phyloP scores from a whole-genome alignment of 1,140 invertebrate species.

The Coptotermes formosanus region DNA sequence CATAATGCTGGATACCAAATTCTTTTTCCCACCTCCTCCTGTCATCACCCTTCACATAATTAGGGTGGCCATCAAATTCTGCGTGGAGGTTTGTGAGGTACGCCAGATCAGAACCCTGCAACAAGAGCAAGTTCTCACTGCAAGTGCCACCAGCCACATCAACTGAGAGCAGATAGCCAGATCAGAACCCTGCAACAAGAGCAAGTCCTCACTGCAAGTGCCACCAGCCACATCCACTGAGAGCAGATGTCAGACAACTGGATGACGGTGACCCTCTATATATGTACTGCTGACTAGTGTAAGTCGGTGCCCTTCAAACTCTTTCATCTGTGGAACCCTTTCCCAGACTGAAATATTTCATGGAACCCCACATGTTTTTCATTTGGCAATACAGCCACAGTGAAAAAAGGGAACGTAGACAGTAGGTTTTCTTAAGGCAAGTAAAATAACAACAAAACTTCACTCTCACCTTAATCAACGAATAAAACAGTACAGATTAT shows the following conservation, averaged over 20 bases:
- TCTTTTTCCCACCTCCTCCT: constrained; percentile 87
- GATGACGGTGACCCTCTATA: no score
- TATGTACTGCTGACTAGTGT: no score
- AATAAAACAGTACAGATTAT: no score
- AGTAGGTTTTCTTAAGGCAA: no score
- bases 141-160: neutral
- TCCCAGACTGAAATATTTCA: no score
- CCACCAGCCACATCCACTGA: neutral
- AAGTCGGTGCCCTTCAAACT: no score
- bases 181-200: constrained; percentile 67
- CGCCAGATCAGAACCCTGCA: constrained; percentile 77
- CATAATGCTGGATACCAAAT: constrained; percentile 92
- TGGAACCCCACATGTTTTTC: no score
- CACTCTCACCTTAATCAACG: no score
- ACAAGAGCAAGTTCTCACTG: neutral
- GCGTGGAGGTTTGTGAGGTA: constrained; percentile 87
- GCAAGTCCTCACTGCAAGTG: neutral
- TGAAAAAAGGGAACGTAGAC: no score
- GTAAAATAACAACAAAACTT: no score
- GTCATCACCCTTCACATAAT: constrained; percentile 86
- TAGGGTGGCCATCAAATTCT: constrained; percentile 82
- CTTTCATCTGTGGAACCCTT: no score
- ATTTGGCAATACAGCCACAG: no score
- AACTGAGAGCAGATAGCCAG: constrained; percentile 58
- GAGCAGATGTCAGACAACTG: neutral